A percentile compares a stretch with the other conserved stretches of the same genome.
These are phyloP conservation scores for Clarias batrachus DNA, from an alignment of 2,113 vertebrate genomes.

Conservation along the genomic window DNA sequence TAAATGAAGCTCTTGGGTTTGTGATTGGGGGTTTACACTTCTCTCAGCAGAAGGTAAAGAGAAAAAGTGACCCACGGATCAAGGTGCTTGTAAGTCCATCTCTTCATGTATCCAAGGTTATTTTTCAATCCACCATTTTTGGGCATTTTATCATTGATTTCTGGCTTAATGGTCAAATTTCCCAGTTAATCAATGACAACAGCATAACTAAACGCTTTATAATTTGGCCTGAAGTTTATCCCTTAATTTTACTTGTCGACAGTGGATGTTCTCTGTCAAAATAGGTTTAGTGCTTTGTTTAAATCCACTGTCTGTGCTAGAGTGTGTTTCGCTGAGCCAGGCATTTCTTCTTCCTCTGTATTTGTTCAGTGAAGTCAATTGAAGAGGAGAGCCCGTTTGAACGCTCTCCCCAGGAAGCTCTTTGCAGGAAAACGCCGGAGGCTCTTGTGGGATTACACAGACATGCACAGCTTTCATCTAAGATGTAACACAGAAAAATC, in stretches of 20 bases:
- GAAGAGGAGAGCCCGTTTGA: constrained; percentile 33
- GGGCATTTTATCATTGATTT: not conserved
- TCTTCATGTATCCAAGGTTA: constrained; percentile 13
- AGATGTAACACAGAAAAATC: constrained; percentile 15
- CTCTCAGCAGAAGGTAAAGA: constrained; percentile 35
- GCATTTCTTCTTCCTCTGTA: not conserved
- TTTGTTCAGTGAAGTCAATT: constrained; percentile 28
- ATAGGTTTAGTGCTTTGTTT: constrained; percentile 2
- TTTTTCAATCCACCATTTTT: not conserved
- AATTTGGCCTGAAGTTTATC: constrained; percentile 9
- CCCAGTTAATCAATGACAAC: not conserved
- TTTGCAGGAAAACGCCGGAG: constrained; percentile 36
- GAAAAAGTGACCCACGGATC: constrained; percentile 25
- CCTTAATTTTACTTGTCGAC: not conserved
- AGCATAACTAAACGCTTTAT: not conserved
- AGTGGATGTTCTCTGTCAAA: not conserved
- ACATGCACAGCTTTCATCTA: constrained; percentile 32
- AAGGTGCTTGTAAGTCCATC: constrained; percentile 45
- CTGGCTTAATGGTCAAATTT: not conserved
- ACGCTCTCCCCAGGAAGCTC: constrained; percentile 33
- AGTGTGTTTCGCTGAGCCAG: not conserved
- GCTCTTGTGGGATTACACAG: constrained; percentile 38
- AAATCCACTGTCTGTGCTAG: constrained; percentile 17
- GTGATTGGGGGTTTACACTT: constrained; percentile 31
- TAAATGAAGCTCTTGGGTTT: constrained; percentile 46